Evolutionary conservation across 2,888 invertebrate species (phyloP).

Genomic region (Melitaea athalia): DNA sequence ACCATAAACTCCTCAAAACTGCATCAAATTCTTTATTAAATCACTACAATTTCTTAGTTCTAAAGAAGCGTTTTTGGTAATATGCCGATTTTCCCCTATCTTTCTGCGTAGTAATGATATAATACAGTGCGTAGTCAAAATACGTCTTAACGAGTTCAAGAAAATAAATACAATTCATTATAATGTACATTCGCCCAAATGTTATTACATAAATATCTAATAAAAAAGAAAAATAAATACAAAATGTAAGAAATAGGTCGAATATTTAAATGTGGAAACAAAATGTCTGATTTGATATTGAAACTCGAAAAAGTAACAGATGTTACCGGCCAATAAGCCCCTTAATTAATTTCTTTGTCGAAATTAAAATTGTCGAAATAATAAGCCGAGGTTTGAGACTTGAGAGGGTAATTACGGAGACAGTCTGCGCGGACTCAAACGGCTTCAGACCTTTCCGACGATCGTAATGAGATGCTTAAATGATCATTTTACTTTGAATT

Average conservation of each 20-base stretch:
- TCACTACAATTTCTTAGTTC: too few species aligned
- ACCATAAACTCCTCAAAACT: too few species aligned
- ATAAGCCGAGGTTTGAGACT: conserved; percentile 11
- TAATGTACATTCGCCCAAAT: too few species aligned
- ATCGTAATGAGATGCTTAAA: conserved; percentile 8
- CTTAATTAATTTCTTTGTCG: conserved; percentile 11
- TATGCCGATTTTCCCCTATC: too few species aligned
- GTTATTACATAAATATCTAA: too few species aligned
- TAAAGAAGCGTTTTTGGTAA: too few species aligned
- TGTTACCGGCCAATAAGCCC: conserved; percentile 7
- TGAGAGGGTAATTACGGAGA: conserved; percentile 8
- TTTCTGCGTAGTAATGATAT: too few species aligned
- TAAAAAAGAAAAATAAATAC: not conserved
- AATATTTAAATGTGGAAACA: not conserved
- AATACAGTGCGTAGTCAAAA: too few species aligned
- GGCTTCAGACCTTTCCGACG: conserved; percentile 3
- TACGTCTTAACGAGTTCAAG: too few species aligned
- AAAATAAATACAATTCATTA: too few species aligned
- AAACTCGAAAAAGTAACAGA: conserved; percentile 8
- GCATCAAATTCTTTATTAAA: too few species aligned
- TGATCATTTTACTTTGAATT: conserved; percentile 7
- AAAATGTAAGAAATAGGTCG: not conserved
- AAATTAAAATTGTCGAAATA: conserved; percentile 15
- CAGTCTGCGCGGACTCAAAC: not conserved
- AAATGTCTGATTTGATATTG: not conserved